Evolutionary conservation across 2,113 vertebrate genomes (phyloP).

Genomic region (Sakesphorus luctuosus): DNA sequence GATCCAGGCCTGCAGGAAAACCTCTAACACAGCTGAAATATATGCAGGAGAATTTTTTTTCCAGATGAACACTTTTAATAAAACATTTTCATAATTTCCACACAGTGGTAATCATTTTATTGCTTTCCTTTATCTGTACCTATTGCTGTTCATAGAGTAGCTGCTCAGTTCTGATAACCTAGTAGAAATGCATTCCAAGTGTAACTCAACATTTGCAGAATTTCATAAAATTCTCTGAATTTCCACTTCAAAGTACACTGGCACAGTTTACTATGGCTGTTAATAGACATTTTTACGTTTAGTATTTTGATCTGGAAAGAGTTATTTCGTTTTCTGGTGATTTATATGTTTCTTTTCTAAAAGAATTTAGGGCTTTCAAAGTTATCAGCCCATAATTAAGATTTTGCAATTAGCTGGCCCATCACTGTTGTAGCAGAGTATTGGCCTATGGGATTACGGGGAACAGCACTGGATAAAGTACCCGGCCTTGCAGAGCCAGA

Average conservation of each 20-base stretch:
- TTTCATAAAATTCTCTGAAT: slow-evolving; percentile 60
- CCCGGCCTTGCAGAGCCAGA: slow-evolving; percentile 26
- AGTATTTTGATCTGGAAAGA: slow-evolving; percentile 53
- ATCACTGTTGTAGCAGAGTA: neutral
- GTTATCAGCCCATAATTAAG: slow-evolving; percentile 54
- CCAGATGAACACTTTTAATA: slow-evolving; percentile 29
- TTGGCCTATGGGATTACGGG: neutral
- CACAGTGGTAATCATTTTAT: slow-evolving; percentile 60
- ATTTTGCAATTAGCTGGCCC: slow-evolving; percentile 43
- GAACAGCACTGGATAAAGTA: neutral
- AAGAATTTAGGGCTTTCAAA: slow-evolving; percentile 44
- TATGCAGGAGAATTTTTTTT: neutral
- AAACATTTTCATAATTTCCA: slow-evolving; percentile 55
- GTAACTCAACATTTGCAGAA: slow-evolving; percentile 40
- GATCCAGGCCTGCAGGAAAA: neutral
- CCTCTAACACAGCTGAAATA: neutral
- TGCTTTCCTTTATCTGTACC: slow-evolving; percentile 60
- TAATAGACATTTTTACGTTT: slow-evolving; percentile 46
- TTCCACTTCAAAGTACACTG: slow-evolving; percentile 60
- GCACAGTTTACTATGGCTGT: slow-evolving; percentile 30
- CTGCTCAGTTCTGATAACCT: slow-evolving; percentile 60
- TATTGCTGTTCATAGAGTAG: slow-evolving; percentile 48
- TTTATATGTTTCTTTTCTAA: slow-evolving; percentile 33
- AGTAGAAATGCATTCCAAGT: slow-evolving; percentile 31
- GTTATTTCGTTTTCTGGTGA: slow-evolving; percentile 39